Conservation (phyloP, 2,797 vertebrate species). For the Gymnoscopelus microlampas region DNA sequence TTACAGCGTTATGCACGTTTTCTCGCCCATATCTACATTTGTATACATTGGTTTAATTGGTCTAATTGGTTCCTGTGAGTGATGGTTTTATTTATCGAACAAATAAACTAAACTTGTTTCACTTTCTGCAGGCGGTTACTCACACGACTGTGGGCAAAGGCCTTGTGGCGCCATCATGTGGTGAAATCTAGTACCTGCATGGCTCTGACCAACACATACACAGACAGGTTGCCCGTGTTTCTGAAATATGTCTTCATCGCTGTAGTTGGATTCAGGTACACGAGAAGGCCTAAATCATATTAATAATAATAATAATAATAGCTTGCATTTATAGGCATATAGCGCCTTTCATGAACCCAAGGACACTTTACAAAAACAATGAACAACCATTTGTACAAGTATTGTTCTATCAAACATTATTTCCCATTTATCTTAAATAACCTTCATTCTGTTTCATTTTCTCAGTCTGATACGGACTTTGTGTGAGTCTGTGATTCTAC, state of each 20-base stretch:
- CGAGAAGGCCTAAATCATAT: neutral
- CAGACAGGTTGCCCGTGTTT: fast-evolving
- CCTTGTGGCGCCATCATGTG: conserved; percentile 41
- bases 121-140: neutral
- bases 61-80: too few species aligned
- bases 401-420: neutral
- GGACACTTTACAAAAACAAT: too few species aligned
- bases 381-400: neutral
- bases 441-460: neutral
- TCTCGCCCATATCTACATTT: too few species aligned
- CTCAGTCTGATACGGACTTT: too few species aligned
- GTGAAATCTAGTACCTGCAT: neutral
- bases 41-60: too few species aligned
- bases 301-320: neutral
- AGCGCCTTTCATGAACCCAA: too few species aligned
- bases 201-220: fast-evolving
- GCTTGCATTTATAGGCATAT: too few species aligned
- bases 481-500: too few species aligned
- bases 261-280: neutral
- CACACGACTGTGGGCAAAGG: neutral
- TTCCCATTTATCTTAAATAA: neutral
- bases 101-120: too few species aligned
- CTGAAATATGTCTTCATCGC: neutral
- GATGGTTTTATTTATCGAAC: too few species aligned
- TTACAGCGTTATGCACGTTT: too few species aligned